Base-by-base conservation (phyloP, 2,888 invertebrate genomes). In the Drosophila aldrichi region DNA sequence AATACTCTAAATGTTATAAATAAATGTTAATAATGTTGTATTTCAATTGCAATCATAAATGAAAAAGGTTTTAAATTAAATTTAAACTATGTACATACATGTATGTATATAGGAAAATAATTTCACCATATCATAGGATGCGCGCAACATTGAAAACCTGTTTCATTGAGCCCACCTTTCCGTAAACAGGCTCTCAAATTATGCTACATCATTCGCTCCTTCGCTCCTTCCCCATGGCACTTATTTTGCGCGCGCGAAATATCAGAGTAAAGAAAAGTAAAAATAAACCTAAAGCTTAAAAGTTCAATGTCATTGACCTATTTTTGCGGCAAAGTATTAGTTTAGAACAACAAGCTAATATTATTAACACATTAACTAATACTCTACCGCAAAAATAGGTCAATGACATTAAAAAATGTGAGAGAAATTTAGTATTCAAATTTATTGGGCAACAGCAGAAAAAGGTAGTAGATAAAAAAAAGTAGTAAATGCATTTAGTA, bases 181-280 rank as follows among this genome's bases (percentile, higher is more conserved):
- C 44, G 54, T 29, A 74, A 74, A 77, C 82, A 72, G 84, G 87
- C 81, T 78, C 76, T 75, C 56, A 52, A 62, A 69, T 68, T 70
- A 63, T 70, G 65, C 78, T 80, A 40, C 49, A 54, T 64, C 64
- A 74, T 71, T 51, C 74, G 63, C 56, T 66, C 58, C 20, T 12
- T 58, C 43, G n/a, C n/a, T n/a, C n/a, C n/a, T n/a, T 29, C 25
- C 59, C 57, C 49, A 12, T 34, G 14, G 34, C 25, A 70, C 71
- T 56, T 54, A 60, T 73, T 74, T 88, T 77, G 72, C 80, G 88
- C 86, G 82, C 87, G 84, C 82, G 72, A 89, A 86, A 38, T 44
- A 44, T 44, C 36, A 48, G 55, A 62, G 29, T 34, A 32, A 5
- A 7, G 25, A 25, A 68, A 65, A 43, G 58, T 41, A 58, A 74